A percentile compares a stretch with the other conserved stretches of the same genome.
These are phyloP conservation scores for Proisotoma minuta DNA, from an alignment of 2,888 invertebrate species.

Conservation along the genomic window DNA sequence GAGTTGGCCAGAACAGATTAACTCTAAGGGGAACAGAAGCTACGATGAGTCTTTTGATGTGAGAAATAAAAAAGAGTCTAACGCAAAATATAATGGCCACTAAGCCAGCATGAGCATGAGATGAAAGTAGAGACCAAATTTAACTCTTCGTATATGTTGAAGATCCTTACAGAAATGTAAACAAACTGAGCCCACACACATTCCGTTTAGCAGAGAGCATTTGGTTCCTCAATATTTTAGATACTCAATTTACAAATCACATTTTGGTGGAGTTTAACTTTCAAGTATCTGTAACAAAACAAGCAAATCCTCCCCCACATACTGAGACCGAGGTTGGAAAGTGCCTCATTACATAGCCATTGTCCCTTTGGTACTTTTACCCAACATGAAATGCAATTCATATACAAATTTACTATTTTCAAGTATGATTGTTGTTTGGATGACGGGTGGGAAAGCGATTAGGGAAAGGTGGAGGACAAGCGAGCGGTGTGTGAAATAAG, in stretches of 20 bases:
- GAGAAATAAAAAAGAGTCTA: constrained; percentile 1
- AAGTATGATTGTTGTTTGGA: too few relatives aligned
- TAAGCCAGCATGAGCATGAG: not conserved
- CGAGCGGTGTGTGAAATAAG: too few relatives aligned
- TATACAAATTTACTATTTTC: too few relatives aligned
- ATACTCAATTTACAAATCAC: not conserved
- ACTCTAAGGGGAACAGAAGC: too few relatives aligned
- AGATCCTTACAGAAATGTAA: constrained; percentile 31
- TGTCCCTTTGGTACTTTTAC: too few relatives aligned
- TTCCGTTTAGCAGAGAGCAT: constrained; percentile 25
- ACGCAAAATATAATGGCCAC: not conserved
- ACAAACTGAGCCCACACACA: constrained; percentile 41
- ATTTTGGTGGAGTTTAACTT: not conserved
- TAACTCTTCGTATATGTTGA: constrained; percentile 36
- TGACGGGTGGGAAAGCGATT: constrained; percentile 22
- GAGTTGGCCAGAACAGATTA: too few relatives aligned
- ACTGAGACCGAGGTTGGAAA: too few relatives aligned
- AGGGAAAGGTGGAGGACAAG: constrained; percentile 17
- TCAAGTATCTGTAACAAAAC: constrained; percentile 10
- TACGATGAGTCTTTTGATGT: too few relatives aligned
- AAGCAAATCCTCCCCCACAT: too few relatives aligned
- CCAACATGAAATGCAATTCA: too few relatives aligned
- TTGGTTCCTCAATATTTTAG: constrained; percentile 1
- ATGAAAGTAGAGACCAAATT: constrained; percentile 40
- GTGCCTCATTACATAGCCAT: too few relatives aligned